Evolutionary conservation across 2,113 vertebrate species (phyloP).

Genomic region (Prolemur simus): DNA sequence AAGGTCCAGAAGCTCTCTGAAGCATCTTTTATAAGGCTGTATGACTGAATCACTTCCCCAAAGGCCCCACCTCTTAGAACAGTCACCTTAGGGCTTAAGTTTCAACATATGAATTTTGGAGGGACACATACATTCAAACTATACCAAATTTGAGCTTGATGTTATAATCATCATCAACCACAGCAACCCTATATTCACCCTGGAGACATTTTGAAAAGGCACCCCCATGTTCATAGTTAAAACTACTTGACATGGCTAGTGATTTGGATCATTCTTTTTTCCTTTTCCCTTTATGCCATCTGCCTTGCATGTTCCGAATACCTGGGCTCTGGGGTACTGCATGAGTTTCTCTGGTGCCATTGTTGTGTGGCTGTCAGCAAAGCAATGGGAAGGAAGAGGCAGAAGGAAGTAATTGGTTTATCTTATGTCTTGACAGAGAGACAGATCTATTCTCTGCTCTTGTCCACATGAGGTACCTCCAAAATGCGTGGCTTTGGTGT

Average conservation of each 20-base stretch:
- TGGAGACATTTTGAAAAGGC: not conserved
- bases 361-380: not conserved
- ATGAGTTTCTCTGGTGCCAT: not conserved
- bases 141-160: not conserved
- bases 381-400: not conserved
- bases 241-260: not conserved
- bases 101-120: not conserved
- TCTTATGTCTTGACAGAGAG: conserved; percentile 38
- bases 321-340: not conserved
- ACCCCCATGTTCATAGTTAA: not conserved
- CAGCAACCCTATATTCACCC: not conserved
- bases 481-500: not conserved
- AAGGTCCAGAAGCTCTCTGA: not conserved
- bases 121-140: not conserved
- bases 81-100: not conserved
- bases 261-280: not conserved
- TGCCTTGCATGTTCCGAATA: not conserved
- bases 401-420: conserved; percentile 1
- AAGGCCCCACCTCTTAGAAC: not conserved
- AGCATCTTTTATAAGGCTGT: not conserved
- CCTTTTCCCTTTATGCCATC: not conserved
- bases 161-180: not conserved
- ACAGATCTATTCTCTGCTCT: not conserved
- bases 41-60: not conserved
- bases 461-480: not conserved